These are phyloP conservation scores for Steinernema feltiae DNA, from an alignment of 1,140 invertebrate species.

Conservation along the genomic window DNA sequence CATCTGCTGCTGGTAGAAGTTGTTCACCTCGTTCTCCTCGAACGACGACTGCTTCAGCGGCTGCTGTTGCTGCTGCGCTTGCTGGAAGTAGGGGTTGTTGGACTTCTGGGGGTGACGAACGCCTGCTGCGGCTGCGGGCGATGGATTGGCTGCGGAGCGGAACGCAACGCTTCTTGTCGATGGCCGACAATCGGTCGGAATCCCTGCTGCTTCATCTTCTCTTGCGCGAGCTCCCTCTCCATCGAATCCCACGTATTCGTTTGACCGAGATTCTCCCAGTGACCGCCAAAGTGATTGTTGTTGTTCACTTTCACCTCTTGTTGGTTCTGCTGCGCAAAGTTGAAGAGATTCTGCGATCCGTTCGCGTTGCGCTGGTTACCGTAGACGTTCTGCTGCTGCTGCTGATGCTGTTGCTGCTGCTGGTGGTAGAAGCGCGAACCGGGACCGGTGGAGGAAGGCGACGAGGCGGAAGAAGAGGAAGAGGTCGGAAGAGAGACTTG, in stretches of 20 bases:
- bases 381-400: too few species aligned
- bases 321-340: not conserved
- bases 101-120: not conserved
- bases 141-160: conserved; percentile 22
- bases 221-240: not conserved
- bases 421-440: not conserved
- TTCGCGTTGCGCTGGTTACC: too few species aligned
- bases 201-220: conserved; percentile 16
- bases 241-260: not conserved
- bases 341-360: not conserved
- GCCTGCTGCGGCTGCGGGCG: conserved; percentile 6
- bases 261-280: not conserved
- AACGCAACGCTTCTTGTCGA: conserved; percentile 7
- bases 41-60: conserved; percentile 19
- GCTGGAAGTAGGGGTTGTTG: not conserved
- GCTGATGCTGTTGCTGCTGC: conserved; percentile 8
- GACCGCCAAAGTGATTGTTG: not conserved
- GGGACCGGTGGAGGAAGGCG: not conserved
- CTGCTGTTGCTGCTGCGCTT: not conserved
- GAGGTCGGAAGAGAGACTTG: conserved; percentile 10
- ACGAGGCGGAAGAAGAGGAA: conserved; percentile 11
- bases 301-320: not conserved
- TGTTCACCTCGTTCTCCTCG: conserved; percentile 42
- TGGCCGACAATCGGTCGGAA: conserved; percentile 16
- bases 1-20: conserved; percentile 43